phyloP scores from a whole-genome alignment of 2,113 vertebrate species.

The Tricholaema leucomelas region DNA sequence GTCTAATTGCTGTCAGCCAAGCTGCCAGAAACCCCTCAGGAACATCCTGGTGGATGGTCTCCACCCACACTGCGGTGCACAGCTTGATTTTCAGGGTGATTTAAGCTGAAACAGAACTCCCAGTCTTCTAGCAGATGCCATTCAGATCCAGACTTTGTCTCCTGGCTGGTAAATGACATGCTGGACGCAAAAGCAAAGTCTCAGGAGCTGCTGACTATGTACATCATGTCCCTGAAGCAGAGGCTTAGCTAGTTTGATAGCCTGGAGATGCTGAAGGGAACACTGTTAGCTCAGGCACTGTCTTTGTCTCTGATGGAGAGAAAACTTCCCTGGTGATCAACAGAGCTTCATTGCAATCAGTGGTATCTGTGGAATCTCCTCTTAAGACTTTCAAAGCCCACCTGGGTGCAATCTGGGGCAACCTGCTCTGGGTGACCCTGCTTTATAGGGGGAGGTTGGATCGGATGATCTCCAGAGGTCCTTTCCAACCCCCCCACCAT shows the following conservation, averaged over 20 bases:
- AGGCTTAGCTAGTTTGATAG: neutral
- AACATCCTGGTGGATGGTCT: neutral
- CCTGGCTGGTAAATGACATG: neutral
- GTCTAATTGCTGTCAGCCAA: neutral
- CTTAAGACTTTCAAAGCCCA: too few relatives aligned
- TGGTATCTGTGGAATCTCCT: too few relatives aligned
- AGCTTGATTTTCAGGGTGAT: neutral
- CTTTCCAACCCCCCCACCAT: too few relatives aligned
- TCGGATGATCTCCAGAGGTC: too few relatives aligned
- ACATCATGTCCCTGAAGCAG: neutral
- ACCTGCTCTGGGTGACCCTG: too few relatives aligned
- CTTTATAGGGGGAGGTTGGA: too few relatives aligned
- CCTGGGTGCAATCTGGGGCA: too few relatives aligned
- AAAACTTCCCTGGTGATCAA: fast-evolving
- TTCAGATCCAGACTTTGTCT: neutral
- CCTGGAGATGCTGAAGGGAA: neutral
- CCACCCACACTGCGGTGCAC: neutral
- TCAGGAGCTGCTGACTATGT: neutral
- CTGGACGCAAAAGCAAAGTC: neutral
- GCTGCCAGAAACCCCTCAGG: neutral
- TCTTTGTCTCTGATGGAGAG: neutral
- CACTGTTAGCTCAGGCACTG: neutral
- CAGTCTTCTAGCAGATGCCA: neutral
- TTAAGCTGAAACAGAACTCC: neutral
- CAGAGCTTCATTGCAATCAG: neutral